phyloP scores from a whole-genome alignment of 2,113 vertebrate species.

The Lophura nycthemera region DNA sequence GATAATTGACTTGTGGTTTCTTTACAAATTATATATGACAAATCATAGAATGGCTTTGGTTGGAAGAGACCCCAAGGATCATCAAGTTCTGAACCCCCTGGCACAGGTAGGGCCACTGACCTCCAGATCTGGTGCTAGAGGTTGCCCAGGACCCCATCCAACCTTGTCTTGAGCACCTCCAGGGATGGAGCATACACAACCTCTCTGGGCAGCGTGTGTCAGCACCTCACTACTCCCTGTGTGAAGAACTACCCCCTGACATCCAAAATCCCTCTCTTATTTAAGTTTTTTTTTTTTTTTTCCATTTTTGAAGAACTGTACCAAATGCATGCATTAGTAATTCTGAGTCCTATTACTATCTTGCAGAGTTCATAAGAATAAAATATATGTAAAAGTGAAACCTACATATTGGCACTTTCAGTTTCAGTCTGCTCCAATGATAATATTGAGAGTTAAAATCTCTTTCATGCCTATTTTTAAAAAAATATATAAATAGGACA shows the following conservation, averaged over 20 bases:
- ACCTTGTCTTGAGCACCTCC: too few species aligned
- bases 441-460: conserved; percentile 1
- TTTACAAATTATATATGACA: not conserved
- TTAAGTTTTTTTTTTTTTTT: not conserved
- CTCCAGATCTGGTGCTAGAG: too few species aligned
- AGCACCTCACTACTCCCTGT: too few species aligned
- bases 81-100: too few species aligned
- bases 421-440: not conserved
- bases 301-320: not conserved
- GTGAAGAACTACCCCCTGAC: too few species aligned
- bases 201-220: too few species aligned
- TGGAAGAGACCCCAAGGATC: too few species aligned
- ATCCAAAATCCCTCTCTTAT: not conserved
- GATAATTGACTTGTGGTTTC: not conserved
- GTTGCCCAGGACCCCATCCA: too few species aligned
- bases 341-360: not conserved
- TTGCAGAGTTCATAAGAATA: not conserved
- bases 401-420: not conserved
- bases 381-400: not conserved
- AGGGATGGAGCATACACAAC: too few species aligned
- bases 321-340: not conserved
- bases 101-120: too few species aligned
- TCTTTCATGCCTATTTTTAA: not conserved
- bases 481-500: too few species aligned
- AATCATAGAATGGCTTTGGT: not conserved